Percentiles rank a stretch among this genome's conserved stretches.
Conservation (phyloP, 2,113 vertebrate genomes). For the Athene noctua region DNA sequence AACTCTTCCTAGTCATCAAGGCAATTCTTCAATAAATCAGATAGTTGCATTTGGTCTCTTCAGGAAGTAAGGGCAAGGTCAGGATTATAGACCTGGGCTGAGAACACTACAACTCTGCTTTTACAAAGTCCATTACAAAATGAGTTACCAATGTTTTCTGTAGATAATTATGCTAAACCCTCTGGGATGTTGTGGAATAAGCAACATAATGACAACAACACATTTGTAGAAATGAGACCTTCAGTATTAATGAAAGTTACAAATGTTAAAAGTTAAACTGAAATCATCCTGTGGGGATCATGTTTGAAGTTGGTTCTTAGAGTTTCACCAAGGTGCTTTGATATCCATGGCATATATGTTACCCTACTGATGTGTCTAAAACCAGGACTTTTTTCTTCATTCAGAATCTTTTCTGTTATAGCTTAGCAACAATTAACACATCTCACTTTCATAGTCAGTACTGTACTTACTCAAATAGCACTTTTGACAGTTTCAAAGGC, state of each 20-base stretch:
- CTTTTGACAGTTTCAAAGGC: neutral
- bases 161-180: neutral
- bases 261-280: neutral
- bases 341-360: neutral
- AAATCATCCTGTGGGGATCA: neutral
- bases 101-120: neutral
- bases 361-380: neutral
- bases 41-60: neutral
- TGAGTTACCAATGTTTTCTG: neutral
- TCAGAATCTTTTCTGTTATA: neutral
- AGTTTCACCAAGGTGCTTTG: neutral
- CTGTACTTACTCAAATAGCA: neutral
- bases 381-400: neutral
- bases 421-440: conserved; percentile 21
- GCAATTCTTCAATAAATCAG: neutral
- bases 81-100: neutral
- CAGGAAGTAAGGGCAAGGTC: neutral
- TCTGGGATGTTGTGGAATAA: neutral
- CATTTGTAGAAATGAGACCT: neutral
- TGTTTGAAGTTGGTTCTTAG: neutral
- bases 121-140: neutral
- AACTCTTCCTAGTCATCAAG: neutral
- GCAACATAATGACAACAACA: neutral
- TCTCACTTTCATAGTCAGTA: neutral
- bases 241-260: neutral